Conservation (phyloP, 2,888 invertebrate genomes). For the Epistrophe eligans region DNA sequence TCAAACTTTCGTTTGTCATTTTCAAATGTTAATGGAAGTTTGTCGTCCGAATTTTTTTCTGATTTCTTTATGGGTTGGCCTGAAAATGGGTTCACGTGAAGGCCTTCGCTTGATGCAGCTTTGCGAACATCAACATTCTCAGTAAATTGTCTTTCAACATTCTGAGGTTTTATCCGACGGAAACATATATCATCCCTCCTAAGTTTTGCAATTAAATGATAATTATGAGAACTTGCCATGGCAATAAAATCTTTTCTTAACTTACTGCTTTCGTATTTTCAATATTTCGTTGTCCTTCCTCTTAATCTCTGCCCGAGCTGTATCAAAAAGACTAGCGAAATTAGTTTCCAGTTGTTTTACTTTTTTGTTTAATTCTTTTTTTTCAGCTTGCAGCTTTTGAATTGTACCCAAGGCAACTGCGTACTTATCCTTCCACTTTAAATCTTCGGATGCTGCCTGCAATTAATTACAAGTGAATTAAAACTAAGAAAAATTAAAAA, state of each 20-base stretch:
- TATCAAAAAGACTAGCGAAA: slow-evolving; percentile 81
- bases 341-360: slow-evolving; percentile 80
- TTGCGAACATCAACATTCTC: not conserved
- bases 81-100: slow-evolving; percentile 21
- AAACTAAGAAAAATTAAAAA: not conserved
- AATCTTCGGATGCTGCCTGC: slow-evolving; percentile 80
- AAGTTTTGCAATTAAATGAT: not conserved
- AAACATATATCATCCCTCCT: slow-evolving; percentile 82
- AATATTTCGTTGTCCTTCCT: slow-evolving; percentile 80
- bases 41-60: not conserved
- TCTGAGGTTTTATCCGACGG: slow-evolving; percentile 77
- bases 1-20: not conserved
- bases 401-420: slow-evolving; percentile 77
- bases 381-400: slow-evolving; percentile 77
- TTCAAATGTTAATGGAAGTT: not conserved
- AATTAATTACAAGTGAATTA: not conserved
- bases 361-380: slow-evolving; percentile 78
- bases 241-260: not conserved
- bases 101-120: not conserved
- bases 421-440: slow-evolving; percentile 78
- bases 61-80: not conserved
- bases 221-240: not conserved
- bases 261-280: slow-evolving; percentile 81
- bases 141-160: not conserved
- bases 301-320: slow-evolving; percentile 81